Conservation (phyloP, 1,140 invertebrate genomes). For the Lysiphlebus fabarum region DNA sequence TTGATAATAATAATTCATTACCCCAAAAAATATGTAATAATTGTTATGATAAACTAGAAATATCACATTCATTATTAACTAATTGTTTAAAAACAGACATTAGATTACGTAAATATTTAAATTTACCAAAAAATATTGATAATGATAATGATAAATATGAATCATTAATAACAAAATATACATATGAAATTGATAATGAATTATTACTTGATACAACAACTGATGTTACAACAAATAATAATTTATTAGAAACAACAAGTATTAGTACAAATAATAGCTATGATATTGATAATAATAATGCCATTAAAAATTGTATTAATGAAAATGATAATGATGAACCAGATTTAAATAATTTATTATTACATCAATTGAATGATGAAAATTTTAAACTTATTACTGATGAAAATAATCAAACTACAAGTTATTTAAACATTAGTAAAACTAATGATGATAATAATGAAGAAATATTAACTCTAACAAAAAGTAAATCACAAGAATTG, state of each 20-base stretch:
- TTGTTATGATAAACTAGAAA: constrained; percentile 40
- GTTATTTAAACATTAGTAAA: neutral
- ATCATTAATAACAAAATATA: constrained; percentile 28
- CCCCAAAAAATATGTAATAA: constrained; percentile 38
- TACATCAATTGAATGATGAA: constrained; percentile 22
- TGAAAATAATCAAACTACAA: constrained; percentile 6
- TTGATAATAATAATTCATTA: constrained; percentile 32
- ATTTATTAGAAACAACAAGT: neutral
- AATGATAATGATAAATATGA: constrained; percentile 34
- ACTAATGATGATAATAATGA: constrained; percentile 1
- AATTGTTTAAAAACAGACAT: constrained; percentile 39
- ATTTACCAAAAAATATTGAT: constrained; percentile 34
- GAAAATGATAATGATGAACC: constrained; percentile 11
- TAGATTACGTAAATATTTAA: constrained; percentile 36
- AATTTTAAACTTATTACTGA: neutral
- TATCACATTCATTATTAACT: constrained; percentile 33
- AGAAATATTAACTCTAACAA: neutral
- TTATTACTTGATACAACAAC: constrained; percentile 11
- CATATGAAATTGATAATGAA: constrained; percentile 26
- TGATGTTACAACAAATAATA: neutral
- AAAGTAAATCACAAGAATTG: too few relatives aligned
- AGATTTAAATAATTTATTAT: constrained; percentile 29
- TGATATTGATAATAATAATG: constrained; percentile 10
- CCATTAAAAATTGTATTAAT: constrained; percentile 17
- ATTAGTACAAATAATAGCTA: neutral